Evolutionary conservation across 2,888 invertebrate species (phyloP).

Genomic region (Acanthococcus lagerstroemiae): DNA sequence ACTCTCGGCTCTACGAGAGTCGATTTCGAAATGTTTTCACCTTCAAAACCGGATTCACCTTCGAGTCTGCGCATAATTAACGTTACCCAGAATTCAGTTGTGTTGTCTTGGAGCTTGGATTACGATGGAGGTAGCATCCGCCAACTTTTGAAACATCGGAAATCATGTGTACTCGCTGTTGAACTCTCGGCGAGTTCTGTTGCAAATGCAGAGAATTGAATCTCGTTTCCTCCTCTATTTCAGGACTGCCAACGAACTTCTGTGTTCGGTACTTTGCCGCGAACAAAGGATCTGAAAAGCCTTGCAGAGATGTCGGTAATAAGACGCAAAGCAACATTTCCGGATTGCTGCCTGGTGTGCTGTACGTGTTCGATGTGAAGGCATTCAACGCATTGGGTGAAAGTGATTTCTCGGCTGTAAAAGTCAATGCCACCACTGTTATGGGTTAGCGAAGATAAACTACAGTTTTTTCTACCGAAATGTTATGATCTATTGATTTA

Average conservation of each 20-base stretch:
- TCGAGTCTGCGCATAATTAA: slow-evolving; percentile 65
- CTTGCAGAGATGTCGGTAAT: slow-evolving; percentile 67
- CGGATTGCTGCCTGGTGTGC: slow-evolving; percentile 67
- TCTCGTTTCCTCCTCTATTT: background rate
- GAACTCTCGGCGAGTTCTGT: background rate
- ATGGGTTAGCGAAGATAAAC: background rate
- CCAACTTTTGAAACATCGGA: background rate
- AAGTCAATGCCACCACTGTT: slow-evolving; percentile 3
- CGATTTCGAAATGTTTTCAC: slow-evolving; percentile 56
- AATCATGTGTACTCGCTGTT: too few species aligned
- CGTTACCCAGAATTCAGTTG: slow-evolving; percentile 76
- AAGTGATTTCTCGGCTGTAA: slow-evolving; percentile 61
- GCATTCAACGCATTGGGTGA: slow-evolving; percentile 78
- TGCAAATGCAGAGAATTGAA: background rate
- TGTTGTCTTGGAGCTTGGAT: slow-evolving; percentile 58
- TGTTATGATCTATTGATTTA: too few species aligned
- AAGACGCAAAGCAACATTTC: slow-evolving; percentile 54
- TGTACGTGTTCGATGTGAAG: slow-evolving; percentile 85
- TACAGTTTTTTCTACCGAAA: too few species aligned
- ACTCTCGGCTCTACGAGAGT: slow-evolving; percentile 46
- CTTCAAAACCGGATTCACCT: slow-evolving; percentile 71
- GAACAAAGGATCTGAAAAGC: slow-evolving; percentile 49
- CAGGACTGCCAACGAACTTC: slow-evolving; percentile 61
- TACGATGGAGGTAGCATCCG: slow-evolving; percentile 26
- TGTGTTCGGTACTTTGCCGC: slow-evolving; percentile 55